phyloP scores from a whole-genome alignment of 2,888 invertebrate genomes.

The Papilio elwesi region DNA sequence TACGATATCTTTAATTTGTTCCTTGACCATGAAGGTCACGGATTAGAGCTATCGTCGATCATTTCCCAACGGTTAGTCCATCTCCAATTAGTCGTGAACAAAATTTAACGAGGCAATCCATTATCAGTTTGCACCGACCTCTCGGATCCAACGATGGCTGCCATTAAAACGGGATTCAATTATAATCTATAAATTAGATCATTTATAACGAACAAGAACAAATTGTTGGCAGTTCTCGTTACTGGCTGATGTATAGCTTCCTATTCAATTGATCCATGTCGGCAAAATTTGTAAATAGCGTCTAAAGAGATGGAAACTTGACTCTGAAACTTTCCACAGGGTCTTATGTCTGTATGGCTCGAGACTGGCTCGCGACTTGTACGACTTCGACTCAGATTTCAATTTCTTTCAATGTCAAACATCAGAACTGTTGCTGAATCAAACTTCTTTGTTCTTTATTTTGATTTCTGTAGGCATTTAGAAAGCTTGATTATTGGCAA shows the following conservation, averaged over 20 bases:
- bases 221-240: constrained; percentile 37
- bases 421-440: background rate
- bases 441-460: constrained; percentile 7
- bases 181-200: constrained; percentile 48
- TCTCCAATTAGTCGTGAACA: constrained; percentile 57
- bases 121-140: constrained; percentile 47
- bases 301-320: constrained; percentile 18
- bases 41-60: constrained; percentile 34
- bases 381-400: background rate
- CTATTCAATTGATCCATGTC: constrained; percentile 32
- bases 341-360: background rate
- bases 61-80: constrained; percentile 44
- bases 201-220: constrained; percentile 39
- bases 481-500: too few relatives aligned
- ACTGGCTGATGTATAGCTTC: constrained; percentile 36
- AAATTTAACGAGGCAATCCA: constrained; percentile 60
- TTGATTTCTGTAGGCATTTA: background rate
- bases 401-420: constrained; percentile 17
- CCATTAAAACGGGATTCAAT: constrained; percentile 56
- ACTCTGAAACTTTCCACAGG: constrained; percentile 16
- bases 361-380: background rate
- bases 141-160: constrained; percentile 37
- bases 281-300: constrained; percentile 21
- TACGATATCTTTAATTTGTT: constrained; percentile 9
- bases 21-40: constrained; percentile 23